A percentile compares a stretch with the other conserved stretches of the same genome.
Conservation (phyloP, 2,797 vertebrate genomes). For the Brachymystax lenok region DNA sequence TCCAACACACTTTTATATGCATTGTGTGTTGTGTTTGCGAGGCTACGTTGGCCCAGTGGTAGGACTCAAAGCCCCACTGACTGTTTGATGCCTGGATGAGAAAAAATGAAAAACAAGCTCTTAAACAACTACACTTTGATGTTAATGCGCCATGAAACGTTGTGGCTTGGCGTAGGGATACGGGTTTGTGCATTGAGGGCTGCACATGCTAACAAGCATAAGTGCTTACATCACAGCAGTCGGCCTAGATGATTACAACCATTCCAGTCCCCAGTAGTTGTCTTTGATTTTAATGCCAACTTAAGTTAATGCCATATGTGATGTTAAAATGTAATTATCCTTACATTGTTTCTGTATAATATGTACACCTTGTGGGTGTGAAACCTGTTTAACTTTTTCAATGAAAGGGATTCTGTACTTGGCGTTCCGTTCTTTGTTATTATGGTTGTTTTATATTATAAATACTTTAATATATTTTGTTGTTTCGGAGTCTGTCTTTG, state of each 20-base stretch:
- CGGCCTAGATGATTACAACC: conserved; percentile 43
- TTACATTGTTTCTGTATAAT: conserved; percentile 59
- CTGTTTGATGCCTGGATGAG: too few species aligned
- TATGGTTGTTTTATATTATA: conserved; percentile 41
- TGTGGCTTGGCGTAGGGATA: conserved; percentile 52
- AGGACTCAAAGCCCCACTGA: conserved; percentile 52
- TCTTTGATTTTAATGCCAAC: background rate
- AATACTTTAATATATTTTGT: conserved; percentile 51
- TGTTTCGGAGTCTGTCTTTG: conserved; percentile 21
- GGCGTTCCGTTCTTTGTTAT: background rate
- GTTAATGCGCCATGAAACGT: conserved; percentile 50
- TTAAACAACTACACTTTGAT: conserved; percentile 76
- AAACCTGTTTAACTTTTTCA: conserved; percentile 63
- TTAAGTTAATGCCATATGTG: background rate
- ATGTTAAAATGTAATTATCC: conserved; percentile 51
- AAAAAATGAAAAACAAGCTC: conserved; percentile 60
- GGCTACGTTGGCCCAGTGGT: conserved; percentile 12
- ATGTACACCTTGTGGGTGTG: conserved; percentile 75
- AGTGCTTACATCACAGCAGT: conserved; percentile 56
- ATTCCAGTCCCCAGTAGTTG: conserved; percentile 55
- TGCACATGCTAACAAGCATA: conserved; percentile 56
- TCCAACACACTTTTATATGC: conserved; percentile 31
- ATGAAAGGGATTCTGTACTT: conserved; percentile 63
- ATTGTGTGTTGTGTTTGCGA: conserved; percentile 54
- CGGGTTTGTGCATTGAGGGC: conserved; percentile 43